These are phyloP conservation scores for Neogobius melanostomus DNA, from an alignment of 2,113 vertebrate species.

Conservation along the genomic window DNA sequence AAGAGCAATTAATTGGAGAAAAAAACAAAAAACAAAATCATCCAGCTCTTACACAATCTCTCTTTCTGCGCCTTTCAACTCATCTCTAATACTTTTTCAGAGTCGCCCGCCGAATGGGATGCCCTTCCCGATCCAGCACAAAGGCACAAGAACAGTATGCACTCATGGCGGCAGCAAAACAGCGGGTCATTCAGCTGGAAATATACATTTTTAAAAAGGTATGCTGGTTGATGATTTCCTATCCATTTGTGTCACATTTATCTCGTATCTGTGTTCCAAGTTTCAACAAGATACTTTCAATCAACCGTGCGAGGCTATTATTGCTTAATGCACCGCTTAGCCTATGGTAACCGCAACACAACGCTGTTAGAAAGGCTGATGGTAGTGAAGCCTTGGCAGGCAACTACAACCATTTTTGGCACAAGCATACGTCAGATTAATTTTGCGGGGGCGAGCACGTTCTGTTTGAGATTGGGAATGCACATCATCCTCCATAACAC, in stretches of 20 bases:
- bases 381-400: slow-evolving; percentile 36
- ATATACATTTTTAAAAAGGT: neutral
- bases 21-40: too few species aligned
- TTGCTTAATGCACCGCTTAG: slow-evolving; percentile 35
- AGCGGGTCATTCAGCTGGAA: too few species aligned
- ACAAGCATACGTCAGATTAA: slow-evolving; percentile 19
- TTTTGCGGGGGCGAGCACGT: slow-evolving; percentile 10
- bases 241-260: too few species aligned
- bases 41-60: neutral
- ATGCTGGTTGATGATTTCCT: neutral
- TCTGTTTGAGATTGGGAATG: slow-evolving; percentile 16
- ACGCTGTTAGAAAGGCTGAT: slow-evolving; percentile 41
- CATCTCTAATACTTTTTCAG: neutral
- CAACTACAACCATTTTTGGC: slow-evolving; percentile 18
- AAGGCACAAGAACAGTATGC: neutral
- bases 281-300: slow-evolving; percentile 3
- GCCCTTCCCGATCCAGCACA: neutral
- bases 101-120: neutral
- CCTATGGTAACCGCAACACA: slow-evolving; percentile 41
- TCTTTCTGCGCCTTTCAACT: neutral
- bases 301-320: slow-evolving; percentile 5
- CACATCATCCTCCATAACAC: slow-evolving; percentile 25
- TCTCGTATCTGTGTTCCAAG: neutral
- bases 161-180: neutral
- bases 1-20: neutral